Conservation (phyloP, 2,888 invertebrate species). For the Cheilosia vernalis region DNA sequence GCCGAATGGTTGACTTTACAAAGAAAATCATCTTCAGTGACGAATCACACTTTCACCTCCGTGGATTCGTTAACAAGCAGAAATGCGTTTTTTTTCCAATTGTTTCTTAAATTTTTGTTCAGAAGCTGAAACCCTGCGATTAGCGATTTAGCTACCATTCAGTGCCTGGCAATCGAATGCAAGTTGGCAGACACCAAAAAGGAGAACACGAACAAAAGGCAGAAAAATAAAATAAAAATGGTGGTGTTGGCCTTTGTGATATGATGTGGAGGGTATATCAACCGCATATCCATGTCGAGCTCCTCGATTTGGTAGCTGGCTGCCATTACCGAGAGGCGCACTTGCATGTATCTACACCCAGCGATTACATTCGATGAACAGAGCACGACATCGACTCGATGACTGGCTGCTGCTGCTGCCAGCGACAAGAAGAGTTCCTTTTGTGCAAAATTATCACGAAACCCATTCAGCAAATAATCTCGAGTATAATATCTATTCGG, state of each 20-base stretch:
- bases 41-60: no score
- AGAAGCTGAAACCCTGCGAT: slow-evolving; percentile 74
- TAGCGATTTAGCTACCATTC: slow-evolving; percentile 73
- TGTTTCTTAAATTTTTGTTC: no score
- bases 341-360: slow-evolving; percentile 36
- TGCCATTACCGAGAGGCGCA: slow-evolving; percentile 46
- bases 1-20: no score
- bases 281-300: slow-evolving; percentile 58
- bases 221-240: slow-evolving; percentile 27
- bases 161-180: slow-evolving; percentile 50
- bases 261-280: slow-evolving; percentile 50
- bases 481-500: slow-evolving; percentile 77
- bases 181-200: slow-evolving; percentile 42
- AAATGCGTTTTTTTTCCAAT: no score
- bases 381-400: slow-evolving; percentile 47
- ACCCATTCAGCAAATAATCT: slow-evolving; percentile 77
- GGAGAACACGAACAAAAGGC: background rate
- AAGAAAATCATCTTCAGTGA: no score
- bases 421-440: slow-evolving; percentile 76
- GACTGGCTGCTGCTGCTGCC: slow-evolving; percentile 15
- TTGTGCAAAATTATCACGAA: slow-evolving; percentile 77
- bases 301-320: slow-evolving; percentile 30
- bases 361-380: slow-evolving; percentile 52
- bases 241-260: slow-evolving; percentile 43
- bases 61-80: no score